Evolutionary conservation across 2,888 invertebrate genomes (phyloP).

Genomic region (Drosophila histrio): DNA sequence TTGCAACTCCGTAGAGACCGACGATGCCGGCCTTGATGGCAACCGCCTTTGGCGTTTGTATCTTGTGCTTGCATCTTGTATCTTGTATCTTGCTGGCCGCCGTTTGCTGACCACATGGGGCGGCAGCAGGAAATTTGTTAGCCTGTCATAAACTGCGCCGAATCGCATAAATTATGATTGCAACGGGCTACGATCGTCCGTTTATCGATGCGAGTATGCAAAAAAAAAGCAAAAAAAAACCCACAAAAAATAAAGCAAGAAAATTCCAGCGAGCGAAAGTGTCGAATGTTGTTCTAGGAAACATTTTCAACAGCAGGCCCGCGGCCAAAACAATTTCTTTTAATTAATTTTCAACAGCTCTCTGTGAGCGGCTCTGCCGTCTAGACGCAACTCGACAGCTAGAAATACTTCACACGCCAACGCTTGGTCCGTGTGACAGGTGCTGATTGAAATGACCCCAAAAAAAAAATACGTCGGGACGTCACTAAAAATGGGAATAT

Average conservation of each 20-base stretch:
- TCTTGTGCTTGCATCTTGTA: constrained; percentile 55
- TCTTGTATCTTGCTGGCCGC: constrained; percentile 58
- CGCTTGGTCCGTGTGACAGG: constrained; percentile 68
- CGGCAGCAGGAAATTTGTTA: constrained; percentile 74
- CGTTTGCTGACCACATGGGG: constrained; percentile 66
- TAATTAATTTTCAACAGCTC: constrained; percentile 70
- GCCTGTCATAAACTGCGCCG: constrained; percentile 76
- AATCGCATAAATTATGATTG: constrained; percentile 72
- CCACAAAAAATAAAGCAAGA: neutral
- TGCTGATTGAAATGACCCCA: constrained; percentile 77
- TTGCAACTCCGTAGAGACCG: neutral
- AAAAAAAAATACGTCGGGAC: constrained; percentile 37
- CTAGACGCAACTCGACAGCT: constrained; percentile 48
- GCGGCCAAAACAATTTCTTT: constrained; percentile 64
- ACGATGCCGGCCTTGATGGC: constrained; percentile 61
- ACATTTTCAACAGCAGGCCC: constrained; percentile 35
- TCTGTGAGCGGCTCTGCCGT: constrained; percentile 36
- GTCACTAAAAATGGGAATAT: constrained; percentile 35
- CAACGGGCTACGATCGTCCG: constrained; percentile 43
- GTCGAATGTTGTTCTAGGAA: constrained; percentile 61
- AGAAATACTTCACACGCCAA: constrained; percentile 64
- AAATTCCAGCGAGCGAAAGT: constrained; percentile 55
- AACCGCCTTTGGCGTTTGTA: constrained; percentile 64
- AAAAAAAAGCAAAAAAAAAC: constrained; percentile 31
- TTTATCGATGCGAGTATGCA: constrained; percentile 59